phyloP scores from a whole-genome alignment of 1,140 invertebrate species.

The Drosophila sucinea region DNA sequence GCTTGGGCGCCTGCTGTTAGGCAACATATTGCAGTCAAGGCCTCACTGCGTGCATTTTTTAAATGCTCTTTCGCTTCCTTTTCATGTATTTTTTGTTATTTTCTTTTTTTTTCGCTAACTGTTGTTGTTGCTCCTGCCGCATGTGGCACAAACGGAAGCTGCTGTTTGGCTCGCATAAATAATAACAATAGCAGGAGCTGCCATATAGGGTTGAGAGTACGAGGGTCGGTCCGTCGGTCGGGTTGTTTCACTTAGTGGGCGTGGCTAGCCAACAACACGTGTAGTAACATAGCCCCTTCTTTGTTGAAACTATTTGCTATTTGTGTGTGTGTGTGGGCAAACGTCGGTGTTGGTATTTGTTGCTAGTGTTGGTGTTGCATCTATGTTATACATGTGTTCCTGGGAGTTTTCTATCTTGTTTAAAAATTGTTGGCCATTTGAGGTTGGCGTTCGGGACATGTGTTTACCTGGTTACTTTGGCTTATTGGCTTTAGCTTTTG shows the following conservation, averaged over 20 bases:
- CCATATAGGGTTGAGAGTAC: conserved; percentile 19
- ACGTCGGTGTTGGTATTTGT: conserved; percentile 17
- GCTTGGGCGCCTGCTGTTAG: conserved; percentile 60
- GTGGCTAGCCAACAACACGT: conserved; percentile 66
- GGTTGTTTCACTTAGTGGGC: conserved; percentile 36
- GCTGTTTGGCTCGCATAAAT: conserved; percentile 80
- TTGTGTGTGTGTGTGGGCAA: conserved; percentile 15
- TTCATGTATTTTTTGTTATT: conserved; percentile 33
- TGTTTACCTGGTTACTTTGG: conserved; percentile 58
- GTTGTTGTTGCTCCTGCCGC: conserved; percentile 48
- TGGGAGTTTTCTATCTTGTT: conserved; percentile 58
- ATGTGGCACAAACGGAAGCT: conserved; percentile 80
- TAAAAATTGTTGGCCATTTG: conserved; percentile 65
- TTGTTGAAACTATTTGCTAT: conserved; percentile 70
- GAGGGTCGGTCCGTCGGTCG: conserved; percentile 11
- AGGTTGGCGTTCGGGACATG: conserved; percentile 49
- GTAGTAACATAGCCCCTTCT: conserved; percentile 63
- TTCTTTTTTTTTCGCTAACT: conserved; percentile 20
- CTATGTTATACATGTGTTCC: conserved; percentile 52
- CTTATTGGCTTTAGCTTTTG: conserved; percentile 62
- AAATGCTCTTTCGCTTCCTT: conserved; percentile 67
- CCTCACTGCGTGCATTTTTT: conserved; percentile 77
- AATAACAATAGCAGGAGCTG: conserved; percentile 62
- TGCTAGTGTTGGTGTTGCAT: conserved; percentile 41
- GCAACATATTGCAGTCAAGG: conserved; percentile 81